Conservation (phyloP, 1,140 invertebrate genomes). For the Saccostrea glomerata region DNA sequence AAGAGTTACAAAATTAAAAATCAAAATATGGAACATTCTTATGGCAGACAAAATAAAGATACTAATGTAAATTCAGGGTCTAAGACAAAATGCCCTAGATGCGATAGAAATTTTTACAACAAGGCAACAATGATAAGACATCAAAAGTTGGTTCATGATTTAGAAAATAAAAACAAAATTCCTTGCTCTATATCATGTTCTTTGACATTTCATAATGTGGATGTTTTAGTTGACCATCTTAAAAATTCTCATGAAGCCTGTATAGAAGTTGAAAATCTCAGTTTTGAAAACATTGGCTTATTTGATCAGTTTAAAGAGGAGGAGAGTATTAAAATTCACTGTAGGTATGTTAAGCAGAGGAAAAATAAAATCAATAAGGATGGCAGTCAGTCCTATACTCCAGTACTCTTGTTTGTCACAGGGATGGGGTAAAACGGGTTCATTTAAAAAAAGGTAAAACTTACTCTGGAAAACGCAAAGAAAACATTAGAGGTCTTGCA, state of each 20-base stretch:
- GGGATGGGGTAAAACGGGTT: slow-evolving; percentile 3
- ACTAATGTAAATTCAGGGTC: background rate
- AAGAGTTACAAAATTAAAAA: background rate
- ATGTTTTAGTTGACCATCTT: slow-evolving; percentile 3
- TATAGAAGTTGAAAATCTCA: slow-evolving; percentile 2
- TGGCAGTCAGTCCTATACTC: slow-evolving; percentile 9
- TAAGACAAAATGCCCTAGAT: slow-evolving; percentile 1
- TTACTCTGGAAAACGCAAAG: slow-evolving; percentile 2
- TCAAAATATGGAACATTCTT: slow-evolving; percentile 14
- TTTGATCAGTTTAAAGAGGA: slow-evolving; percentile 4
- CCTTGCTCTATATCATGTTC: background rate
- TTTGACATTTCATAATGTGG: slow-evolving; percentile 3
- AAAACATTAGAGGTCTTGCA: slow-evolving; percentile 8
- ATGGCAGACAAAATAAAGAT: background rate
- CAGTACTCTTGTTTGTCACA: slow-evolving; percentile 5
- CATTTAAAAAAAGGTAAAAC: background rate
- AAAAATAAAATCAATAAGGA: slow-evolving; percentile 1
- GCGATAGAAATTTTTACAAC: background rate
- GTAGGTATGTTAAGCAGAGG: background rate
- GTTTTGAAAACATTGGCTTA: background rate
- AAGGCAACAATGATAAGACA: slow-evolving; percentile 1
- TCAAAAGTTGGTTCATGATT: background rate
- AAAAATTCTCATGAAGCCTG: background rate
- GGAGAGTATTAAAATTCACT: slow-evolving; percentile 16
- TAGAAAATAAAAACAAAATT: background rate